Conservation (phyloP, 2,888 invertebrate genomes). For the Nudaria mundana region DNA sequence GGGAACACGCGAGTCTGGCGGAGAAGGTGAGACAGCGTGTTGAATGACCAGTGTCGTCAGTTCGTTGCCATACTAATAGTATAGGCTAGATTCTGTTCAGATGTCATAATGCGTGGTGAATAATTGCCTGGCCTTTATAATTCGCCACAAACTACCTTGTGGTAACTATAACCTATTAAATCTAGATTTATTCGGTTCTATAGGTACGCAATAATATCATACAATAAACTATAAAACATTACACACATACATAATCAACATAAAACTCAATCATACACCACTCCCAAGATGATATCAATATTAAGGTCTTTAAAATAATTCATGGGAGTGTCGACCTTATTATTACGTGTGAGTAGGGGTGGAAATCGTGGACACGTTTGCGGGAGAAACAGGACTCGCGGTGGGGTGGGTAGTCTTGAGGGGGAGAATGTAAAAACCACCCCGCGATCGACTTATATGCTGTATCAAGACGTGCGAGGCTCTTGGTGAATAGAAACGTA, state of each 20-base stretch:
- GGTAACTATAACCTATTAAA: neutral
- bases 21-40: no score
- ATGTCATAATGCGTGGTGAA: no score
- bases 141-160: neutral
- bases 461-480: constrained; percentile 72
- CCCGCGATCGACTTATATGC: constrained; percentile 80
- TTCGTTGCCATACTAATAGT: no score
- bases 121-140: no score
- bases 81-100: no score
- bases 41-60: no score
- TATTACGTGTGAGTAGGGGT: accelerated
- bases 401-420: constrained; percentile 66
- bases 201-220: constrained; percentile 9
- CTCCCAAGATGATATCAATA: constrained; percentile 76
- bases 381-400: constrained; percentile 34
- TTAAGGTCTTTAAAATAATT: constrained; percentile 50
- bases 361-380: constrained; percentile 22
- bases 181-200: neutral
- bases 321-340: constrained; percentile 18
- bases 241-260: constrained; percentile 51
- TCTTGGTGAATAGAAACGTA: constrained; percentile 30
- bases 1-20: no score
- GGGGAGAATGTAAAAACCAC: constrained; percentile 79
- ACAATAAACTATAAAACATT: constrained; percentile 21
- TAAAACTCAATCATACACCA: constrained; percentile 71